phyloP scores from a whole-genome alignment of 2,113 vertebrate genomes.

The Xiphorhynchus elegans region DNA sequence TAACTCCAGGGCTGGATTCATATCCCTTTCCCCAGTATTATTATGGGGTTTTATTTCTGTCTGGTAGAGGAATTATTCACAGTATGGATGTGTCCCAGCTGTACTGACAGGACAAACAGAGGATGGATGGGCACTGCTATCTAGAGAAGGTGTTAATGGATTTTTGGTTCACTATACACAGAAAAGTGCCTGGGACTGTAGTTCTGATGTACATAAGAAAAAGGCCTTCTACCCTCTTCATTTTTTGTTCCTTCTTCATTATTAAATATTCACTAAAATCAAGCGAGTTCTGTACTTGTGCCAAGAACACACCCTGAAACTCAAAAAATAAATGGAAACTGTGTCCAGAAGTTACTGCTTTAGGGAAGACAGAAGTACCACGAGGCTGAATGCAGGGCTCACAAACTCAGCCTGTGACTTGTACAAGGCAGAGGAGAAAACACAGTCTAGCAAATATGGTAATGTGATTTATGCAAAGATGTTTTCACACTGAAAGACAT shows the following conservation, averaged over 20 bases:
- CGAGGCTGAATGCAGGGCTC: not conserved
- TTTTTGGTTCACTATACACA: not conserved
- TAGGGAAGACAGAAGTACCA: not conserved
- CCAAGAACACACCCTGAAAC: not conserved
- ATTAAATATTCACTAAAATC: not conserved
- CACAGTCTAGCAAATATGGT: not conserved
- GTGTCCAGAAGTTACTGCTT: not conserved
- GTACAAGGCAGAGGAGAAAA: conserved; percentile 1
- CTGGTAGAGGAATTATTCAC: not conserved
- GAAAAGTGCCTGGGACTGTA: not conserved
- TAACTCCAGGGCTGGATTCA: not conserved
- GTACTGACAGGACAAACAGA: not conserved
- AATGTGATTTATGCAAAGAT: conserved; percentile 11
- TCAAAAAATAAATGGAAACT: not conserved
- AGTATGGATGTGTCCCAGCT: not conserved
- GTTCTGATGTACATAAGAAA: not conserved
- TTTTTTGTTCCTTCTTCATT: not conserved
- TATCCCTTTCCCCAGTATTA: not conserved
- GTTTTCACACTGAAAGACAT: not conserved
- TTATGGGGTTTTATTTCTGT: not conserved
- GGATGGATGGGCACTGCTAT: not conserved
- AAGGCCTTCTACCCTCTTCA: not conserved
- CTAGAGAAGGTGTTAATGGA: not conserved
- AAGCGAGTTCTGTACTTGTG: not conserved
- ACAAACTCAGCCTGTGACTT: not conserved